Evolutionary conservation across 2,888 invertebrate genomes (phyloP).

Genomic region (Sminthurinus aureus): DNA sequence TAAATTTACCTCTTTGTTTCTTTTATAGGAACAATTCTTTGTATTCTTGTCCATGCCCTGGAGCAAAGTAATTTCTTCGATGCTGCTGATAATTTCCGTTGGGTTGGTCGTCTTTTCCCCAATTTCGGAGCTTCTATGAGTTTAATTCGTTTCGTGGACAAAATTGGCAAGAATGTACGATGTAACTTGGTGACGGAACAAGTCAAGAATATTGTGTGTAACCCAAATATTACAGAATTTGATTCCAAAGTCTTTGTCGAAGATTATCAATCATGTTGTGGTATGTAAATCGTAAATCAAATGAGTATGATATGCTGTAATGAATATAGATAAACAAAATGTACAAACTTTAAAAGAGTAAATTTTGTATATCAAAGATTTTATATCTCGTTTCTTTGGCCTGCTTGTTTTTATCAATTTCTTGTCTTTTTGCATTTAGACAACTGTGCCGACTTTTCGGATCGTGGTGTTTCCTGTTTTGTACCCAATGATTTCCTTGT

Average conservation of each 20-base stretch:
- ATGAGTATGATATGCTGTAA: slow-evolving; percentile 38
- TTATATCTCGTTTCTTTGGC: too few relatives aligned
- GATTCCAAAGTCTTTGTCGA: slow-evolving; percentile 44
- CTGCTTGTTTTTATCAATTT: neutral
- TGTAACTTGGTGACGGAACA: slow-evolving; percentile 52
- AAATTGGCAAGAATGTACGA: slow-evolving; percentile 52
- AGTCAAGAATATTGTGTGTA: slow-evolving; percentile 53
- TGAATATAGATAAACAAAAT: slow-evolving; percentile 12
- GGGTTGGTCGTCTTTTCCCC: slow-evolving; percentile 48
- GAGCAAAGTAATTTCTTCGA: slow-evolving; percentile 41
- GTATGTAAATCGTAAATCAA: too few relatives aligned
- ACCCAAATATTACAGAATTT: slow-evolving; percentile 48
- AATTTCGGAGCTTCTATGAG: slow-evolving; percentile 55
- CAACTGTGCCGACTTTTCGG: slow-evolving; percentile 42
- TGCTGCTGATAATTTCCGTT: slow-evolving; percentile 29
- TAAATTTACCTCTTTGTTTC: neutral
- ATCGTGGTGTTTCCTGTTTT: slow-evolving; percentile 45
- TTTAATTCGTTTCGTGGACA: slow-evolving; percentile 55
- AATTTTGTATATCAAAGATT: neutral
- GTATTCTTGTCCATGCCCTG: slow-evolving; percentile 45
- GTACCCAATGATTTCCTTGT: slow-evolving; percentile 47
- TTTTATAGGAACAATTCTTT: slow-evolving; percentile 46
- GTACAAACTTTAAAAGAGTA: too few relatives aligned
- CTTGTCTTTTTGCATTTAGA: slow-evolving; percentile 15
- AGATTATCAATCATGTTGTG: slow-evolving; percentile 38